Evolutionary conservation across 1,140 invertebrate genomes (phyloP), one percentile per base, ranked within the genome.

Genomic region (Anastrepha obliqua): DNA sequence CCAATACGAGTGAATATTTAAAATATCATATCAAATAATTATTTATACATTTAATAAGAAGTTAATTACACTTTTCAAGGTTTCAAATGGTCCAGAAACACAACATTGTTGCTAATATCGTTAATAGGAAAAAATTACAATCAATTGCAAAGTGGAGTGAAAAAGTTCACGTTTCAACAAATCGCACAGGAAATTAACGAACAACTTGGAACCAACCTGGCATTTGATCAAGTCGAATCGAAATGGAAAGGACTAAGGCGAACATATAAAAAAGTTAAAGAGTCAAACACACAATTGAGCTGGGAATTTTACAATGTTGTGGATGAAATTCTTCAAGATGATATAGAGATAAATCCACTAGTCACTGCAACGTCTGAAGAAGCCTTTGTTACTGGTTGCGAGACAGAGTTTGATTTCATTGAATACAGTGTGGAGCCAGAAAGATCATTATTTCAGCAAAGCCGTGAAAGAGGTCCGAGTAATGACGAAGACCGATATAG

Each of bases 131-230:
- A 67, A 67, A 67, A 67, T 42, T 67, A 67, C 64, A 39, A 13
- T 3, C 64, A 67, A 13, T 67, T 67, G 39, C 29, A 67, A 67
- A 39, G 64, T 67, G 64, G 64, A 11, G 29, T 67, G 3, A 67
- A 67, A 13, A 67, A 67, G 39, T 3, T 67, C 39, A 67, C 29
- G 13, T 67, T 67, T 39, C 64, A 67, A 67, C 64, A 67, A 67
- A 67, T 67, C 39, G 64, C 64, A 39, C 64, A 39, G 20, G 64
- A 67, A 42, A 67, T 67, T 67, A 67, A 67, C 64, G 39, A 42
- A 39, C 64, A n/a, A 42, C 9, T 67, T 29, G 64, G 29, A 39
- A 67, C 64, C 20, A 42, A 39, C 20, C 39, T 67, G 29, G 64
- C 64, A 29, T 67, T 39, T 67, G 64, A 67, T 8, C 64, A 67